Base-by-base conservation (phyloP, 2,113 vertebrate species). In the Syngnathoides biaculeatus region DNA sequence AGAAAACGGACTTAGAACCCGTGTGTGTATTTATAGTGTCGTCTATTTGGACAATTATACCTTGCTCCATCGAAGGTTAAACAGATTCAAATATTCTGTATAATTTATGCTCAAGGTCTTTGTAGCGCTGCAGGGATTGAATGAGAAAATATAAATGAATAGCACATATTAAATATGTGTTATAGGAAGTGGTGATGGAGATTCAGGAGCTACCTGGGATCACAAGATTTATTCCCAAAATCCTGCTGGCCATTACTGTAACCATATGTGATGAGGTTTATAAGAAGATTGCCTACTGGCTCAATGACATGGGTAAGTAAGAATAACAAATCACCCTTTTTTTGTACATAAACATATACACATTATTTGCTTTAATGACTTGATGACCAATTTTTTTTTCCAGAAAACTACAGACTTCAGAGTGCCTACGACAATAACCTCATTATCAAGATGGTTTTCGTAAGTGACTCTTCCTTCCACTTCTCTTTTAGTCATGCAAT, bases 341-440 rank as follows among this genome's bases (percentile, higher is more conserved):
- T n/a, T 20, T 50, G 8, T 50, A 58, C 24, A 30, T 58, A 2
- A 24, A 65, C 8, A 14, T 26, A 6, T 65, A 20, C 8, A 9
- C 7, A 14, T 55, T 4, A 58, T 47, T 68, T 58, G 24, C n/a
- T 26, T 4, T 42, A 65, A 42, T 65, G 47, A 56, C 1, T 27
- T 5, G 5, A 19, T 22, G 10, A 10, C 27, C 26, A 3, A 24
- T 50, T 48, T 10, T 17, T 47, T 67, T 56, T 62, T 74, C 63
- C 86, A 98, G 96, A 98, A 85, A 98, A 98, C 71, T 97, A 98
- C 68, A 93, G 94, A 87, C 94, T 98, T 75, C 95, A 98, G 93
- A 98, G 95, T 88, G 93, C 95, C 93, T 98, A 97, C 9, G 96
- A 98, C 89, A 98, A 96, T 87, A 94, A 97, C 83, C 95, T 98